Evolutionary conservation across 2,113 vertebrate genomes (phyloP).

Genomic region (Cichladusa arquata): DNA sequence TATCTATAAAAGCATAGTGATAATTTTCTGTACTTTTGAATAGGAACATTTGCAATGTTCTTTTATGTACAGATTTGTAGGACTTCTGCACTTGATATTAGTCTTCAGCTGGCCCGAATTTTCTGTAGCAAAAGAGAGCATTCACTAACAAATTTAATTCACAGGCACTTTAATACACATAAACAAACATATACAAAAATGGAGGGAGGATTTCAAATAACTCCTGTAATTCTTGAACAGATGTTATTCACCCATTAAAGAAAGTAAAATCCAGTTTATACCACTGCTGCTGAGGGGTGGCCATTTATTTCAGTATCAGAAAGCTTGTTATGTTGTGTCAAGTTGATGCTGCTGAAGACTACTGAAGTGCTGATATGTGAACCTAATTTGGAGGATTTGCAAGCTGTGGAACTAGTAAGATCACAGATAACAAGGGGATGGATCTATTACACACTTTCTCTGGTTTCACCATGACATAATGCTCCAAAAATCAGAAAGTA

Average conservation of each 20-base stretch:
- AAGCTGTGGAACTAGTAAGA: constrained; percentile 67
- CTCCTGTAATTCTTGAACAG: neutral
- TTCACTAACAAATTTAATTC: neutral
- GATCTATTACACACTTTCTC: constrained; percentile 63
- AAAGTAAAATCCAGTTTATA: neutral
- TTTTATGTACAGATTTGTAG: neutral
- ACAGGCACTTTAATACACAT: neutral
- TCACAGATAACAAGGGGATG: constrained; percentile 64
- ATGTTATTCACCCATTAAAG: neutral
- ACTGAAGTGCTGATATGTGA: constrained; percentile 68
- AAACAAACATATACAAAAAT: neutral
- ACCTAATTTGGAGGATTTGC: constrained; percentile 69
- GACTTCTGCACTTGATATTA: neutral
- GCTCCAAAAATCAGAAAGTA: constrained; percentile 59
- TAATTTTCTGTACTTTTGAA: neutral
- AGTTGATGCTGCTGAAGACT: constrained; percentile 46
- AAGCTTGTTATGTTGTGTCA: constrained; percentile 50
- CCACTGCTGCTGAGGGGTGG: neutral
- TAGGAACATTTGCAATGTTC: neutral
- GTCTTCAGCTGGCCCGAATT: neutral
- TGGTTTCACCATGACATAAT: constrained; percentile 63
- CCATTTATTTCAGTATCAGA: constrained; percentile 27
- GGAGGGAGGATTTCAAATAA: neutral
- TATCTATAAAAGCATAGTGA: neutral
- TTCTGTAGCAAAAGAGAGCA: neutral